A percentile compares a stretch with the other conserved stretches of the same genome.
These are phyloP conservation scores for Orius insidiosus DNA, from an alignment of 1,140 invertebrate species.

Conservation along the genomic window DNA sequence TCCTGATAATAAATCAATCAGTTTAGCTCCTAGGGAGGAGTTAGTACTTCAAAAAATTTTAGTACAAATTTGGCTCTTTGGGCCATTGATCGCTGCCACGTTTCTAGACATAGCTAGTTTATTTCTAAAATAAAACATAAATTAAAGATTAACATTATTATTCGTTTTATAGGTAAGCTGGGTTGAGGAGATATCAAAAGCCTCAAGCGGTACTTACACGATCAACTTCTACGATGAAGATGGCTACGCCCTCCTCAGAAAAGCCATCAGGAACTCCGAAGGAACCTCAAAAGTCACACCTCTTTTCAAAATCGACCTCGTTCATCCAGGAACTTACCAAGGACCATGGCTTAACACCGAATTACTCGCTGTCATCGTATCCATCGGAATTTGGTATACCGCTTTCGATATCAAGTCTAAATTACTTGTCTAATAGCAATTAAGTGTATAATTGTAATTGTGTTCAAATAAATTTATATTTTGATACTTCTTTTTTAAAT, in stretches of 20 bases:
- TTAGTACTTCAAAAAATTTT: no score
- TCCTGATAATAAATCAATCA: no score
- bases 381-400: constrained; percentile 58
- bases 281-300: constrained; percentile 49
- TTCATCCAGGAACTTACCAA: constrained; percentile 71
- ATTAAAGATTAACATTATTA: constrained; percentile 17
- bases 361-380: constrained; percentile 62
- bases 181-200: constrained; percentile 69
- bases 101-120: no score
- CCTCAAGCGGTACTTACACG: constrained; percentile 56
- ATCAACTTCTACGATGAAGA: constrained; percentile 83
- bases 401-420: constrained; percentile 71
- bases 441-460: background rate
- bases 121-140: no score
- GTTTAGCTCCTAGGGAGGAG: no score
- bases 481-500: no score
- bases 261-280: constrained; percentile 50
- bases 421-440: constrained; percentile 37
- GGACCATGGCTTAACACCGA: constrained; percentile 87
- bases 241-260: constrained; percentile 63
- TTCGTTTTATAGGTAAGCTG: constrained; percentile 58
- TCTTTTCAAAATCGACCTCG: constrained; percentile 53
- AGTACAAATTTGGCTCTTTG: no score
- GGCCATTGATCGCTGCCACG: no score
- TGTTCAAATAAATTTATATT: no score